These are phyloP conservation scores for Sarcophaga rosellei DNA, from an alignment of 2,888 invertebrate species.

Conservation along the genomic window DNA sequence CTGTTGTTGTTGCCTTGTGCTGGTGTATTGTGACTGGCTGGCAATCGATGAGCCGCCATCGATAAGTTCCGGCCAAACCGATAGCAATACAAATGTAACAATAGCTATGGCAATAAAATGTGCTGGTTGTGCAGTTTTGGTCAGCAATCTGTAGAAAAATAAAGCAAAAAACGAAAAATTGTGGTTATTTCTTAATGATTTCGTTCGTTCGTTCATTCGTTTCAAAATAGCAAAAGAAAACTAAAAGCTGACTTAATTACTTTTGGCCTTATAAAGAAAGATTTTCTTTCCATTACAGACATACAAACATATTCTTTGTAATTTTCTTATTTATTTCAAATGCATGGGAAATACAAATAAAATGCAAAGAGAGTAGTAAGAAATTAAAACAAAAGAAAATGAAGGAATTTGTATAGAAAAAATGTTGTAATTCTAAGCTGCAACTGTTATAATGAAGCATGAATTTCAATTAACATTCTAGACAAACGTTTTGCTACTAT, in stretches of 20 bases:
- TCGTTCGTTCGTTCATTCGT: background rate
- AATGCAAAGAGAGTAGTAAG: constrained; percentile 6
- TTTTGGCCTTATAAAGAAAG: background rate
- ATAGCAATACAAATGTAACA: constrained; percentile 83
- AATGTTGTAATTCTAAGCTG: constrained; percentile 31
- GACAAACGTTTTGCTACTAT: constrained; percentile 6
- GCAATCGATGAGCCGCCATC: constrained; percentile 63
- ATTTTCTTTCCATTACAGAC: too few relatives aligned
- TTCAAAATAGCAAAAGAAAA: background rate
- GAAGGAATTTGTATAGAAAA: background rate
- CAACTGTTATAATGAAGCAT: constrained; percentile 45
- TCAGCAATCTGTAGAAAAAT: constrained; percentile 85
- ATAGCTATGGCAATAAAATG: constrained; percentile 87
- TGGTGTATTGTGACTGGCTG: background rate
- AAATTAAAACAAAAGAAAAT: constrained; percentile 3
- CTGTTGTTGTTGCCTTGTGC: constrained; percentile 3
- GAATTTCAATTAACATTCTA: constrained; percentile 62
- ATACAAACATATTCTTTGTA: background rate
- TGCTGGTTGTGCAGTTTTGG: constrained; percentile 89
- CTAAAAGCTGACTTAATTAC: background rate
- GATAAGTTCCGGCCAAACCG: constrained; percentile 82
- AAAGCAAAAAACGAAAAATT: constrained; percentile 56
- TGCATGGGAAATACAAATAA: background rate
- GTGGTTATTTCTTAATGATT: background rate
- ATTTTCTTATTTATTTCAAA: background rate